These are phyloP conservation scores for Ophion ventricosus DNA, from an alignment of 2,888 invertebrate genomes.

Conservation along the genomic window DNA sequence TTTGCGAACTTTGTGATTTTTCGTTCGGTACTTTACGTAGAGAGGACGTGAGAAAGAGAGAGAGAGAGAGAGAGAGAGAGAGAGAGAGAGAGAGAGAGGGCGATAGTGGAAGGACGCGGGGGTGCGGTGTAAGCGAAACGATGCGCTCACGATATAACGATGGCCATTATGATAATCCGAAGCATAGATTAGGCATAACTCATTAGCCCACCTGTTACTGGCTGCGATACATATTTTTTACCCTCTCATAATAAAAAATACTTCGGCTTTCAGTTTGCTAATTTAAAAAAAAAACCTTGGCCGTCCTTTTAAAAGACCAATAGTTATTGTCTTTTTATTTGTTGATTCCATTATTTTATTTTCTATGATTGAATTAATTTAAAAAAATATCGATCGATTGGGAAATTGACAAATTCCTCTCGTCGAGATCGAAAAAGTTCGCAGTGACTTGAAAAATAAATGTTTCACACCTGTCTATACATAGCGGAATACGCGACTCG, in stretches of 20 bases:
- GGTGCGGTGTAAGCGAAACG: conserved; percentile 33
- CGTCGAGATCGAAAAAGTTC: not conserved
- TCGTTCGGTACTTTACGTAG: conserved; percentile 32
- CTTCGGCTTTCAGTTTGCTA: no score
- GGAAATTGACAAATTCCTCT: not conserved
- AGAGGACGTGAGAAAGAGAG: not conserved
- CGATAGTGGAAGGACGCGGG: not conserved
- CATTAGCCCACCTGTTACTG: conserved; percentile 79
- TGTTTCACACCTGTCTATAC: no score
- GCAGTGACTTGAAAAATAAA: not conserved
- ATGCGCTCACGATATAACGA: conserved; percentile 78
- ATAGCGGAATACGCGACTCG: not conserved
- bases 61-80: conserved; percentile 4
- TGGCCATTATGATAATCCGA: conserved; percentile 82
- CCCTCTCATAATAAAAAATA: no score
- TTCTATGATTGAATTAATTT: not conserved
- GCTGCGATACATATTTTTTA: conserved; percentile 46
- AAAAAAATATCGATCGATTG: not conserved
- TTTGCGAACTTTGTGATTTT: conserved; percentile 39
- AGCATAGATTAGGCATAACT: conserved; percentile 82
- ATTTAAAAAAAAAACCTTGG: no score
- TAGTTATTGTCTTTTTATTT: no score
- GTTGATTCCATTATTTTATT: no score
- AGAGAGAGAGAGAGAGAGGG: not conserved
- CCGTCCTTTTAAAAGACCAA: no score